Base-by-base conservation (phyloP, 1,140 invertebrate species). In the Argopecten irradians region DNA sequence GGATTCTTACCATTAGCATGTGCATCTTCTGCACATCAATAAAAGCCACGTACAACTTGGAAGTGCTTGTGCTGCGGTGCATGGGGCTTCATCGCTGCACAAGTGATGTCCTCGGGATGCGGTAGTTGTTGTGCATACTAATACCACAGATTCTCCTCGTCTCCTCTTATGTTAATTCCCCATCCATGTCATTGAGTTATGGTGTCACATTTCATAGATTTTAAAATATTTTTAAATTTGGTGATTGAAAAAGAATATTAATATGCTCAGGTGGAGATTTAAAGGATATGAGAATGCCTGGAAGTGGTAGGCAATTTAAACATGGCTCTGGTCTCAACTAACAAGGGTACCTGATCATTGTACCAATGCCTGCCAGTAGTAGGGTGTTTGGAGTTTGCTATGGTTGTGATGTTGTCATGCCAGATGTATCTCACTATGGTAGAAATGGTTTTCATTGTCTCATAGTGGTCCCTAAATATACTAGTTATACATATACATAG, bases 1-100 rank as follows among this genome's bases (percentile, higher is more conserved):
- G 55, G 55, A 71, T 71, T 8, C 55, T 71, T 71, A 71, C 55
- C 55, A 71, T 71, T 71, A 71, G n/a, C n/a, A 28, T 71, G 55
- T 71, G 55, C 55, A 71, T 71, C 55, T 71, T n/a, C 55, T 71
- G 55, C 55, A 71, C 22, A 28, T 71, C 55, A 71, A 28, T 71
- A 71, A 71, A 71, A 28, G n/a, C 22, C 19, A 19, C 5, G 43
- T 46, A n/a, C n/a, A 46, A 46, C 55, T n/a, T 71, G 55, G 55
- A 71, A 71, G 55, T 71, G 55, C 55, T 71, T 16, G n/a, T 71
- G 55, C 55, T 11, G 55, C 55, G 55, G n/a, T 71, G 55, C 16
- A 5, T 28, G 55, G 55, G 22, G 55, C 55, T 71, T 71, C 55
- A 2, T n/a, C 55, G 28, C 55, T 71, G 55, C 55, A 71, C 55